Percentiles rank a stretch among this genome's conserved stretches.
Evolutionary conservation across 1,140 invertebrate genomes (phyloP).

Genomic region (Ooceraea biroi): DNA sequence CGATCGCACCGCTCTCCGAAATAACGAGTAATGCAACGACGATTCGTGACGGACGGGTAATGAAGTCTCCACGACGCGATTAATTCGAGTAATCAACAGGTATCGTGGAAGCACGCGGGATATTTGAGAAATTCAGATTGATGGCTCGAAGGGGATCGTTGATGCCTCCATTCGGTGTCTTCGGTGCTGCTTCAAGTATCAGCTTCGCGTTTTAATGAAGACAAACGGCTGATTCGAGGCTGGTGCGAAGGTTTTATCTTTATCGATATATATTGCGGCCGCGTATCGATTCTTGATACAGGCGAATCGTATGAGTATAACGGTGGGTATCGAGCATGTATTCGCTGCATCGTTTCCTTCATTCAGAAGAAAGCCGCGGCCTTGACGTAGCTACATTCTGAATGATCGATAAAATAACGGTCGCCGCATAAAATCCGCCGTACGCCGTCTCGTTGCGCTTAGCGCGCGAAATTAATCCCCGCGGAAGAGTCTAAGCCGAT

Average conservation of each 20-base stretch:
- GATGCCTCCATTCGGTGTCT: not conserved
- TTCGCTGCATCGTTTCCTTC: slow-evolving; percentile 53
- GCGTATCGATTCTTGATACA: not conserved
- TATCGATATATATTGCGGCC: not conserved
- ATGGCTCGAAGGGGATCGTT: not conserved
- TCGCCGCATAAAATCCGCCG: slow-evolving; percentile 42
- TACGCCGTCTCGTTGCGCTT: not conserved
- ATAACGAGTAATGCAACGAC: not conserved
- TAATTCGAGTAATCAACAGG: not conserved
- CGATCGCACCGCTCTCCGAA: not conserved
- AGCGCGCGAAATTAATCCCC: slow-evolving; percentile 35
- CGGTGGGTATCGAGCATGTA: slow-evolving; percentile 11
- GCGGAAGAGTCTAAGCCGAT: not conserved
- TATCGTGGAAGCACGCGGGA: not conserved
- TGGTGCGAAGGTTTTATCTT: not conserved
- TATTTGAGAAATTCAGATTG: not conserved
- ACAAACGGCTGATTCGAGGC: not conserved
- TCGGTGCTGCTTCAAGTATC: not conserved
- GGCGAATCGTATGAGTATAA: not conserved
- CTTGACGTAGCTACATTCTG: slow-evolving; percentile 64
- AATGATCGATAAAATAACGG: slow-evolving; percentile 67
- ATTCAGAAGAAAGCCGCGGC: slow-evolving; percentile 59
- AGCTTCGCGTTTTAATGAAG: not conserved
- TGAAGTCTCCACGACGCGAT: not conserved
- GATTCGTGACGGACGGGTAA: not conserved